Percentiles rank a stretch among this genome's conserved stretches.
These are phyloP conservation scores for Columba guinea DNA, from an alignment of 2,797 vertebrate genomes.

Conservation along the genomic window DNA sequence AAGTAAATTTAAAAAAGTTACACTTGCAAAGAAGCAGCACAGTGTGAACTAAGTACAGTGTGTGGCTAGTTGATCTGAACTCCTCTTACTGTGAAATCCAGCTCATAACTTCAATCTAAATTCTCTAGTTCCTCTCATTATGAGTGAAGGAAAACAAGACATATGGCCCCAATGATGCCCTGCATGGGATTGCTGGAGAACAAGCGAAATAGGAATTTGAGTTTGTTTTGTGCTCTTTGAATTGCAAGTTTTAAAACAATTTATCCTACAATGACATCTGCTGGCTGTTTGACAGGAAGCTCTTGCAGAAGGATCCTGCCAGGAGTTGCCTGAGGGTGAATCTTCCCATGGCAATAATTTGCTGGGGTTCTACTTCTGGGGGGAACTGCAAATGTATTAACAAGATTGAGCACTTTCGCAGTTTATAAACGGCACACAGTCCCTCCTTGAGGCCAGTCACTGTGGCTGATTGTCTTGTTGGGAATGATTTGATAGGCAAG, in stretches of 20 bases:
- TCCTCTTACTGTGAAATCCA: neutral
- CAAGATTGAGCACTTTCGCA: neutral
- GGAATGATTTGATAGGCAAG: neutral
- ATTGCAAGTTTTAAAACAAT: neutral
- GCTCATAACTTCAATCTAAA: neutral
- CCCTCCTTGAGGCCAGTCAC: neutral
- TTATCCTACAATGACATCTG: conserved; percentile 69
- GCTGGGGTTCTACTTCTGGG: neutral
- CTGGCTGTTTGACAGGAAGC: neutral
- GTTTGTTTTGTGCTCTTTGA: neutral
- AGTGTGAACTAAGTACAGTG: neutral
- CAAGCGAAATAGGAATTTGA: neutral
- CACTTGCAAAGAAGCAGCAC: neutral
- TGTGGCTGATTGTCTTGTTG: neutral
- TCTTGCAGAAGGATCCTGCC: neutral
- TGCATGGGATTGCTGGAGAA: neutral
- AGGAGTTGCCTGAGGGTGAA: fast-evolving
- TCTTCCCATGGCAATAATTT: neutral
- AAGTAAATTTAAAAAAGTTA: neutral
- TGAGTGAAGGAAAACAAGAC: neutral
- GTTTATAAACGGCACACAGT: neutral
- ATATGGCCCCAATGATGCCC: fast-evolving
- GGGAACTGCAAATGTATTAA: neutral
- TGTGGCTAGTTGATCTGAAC: neutral
- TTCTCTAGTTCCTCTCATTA: neutral